Base-by-base conservation (phyloP, 2,888 invertebrate species). In the Caenorhabditis auriculariae region DNA sequence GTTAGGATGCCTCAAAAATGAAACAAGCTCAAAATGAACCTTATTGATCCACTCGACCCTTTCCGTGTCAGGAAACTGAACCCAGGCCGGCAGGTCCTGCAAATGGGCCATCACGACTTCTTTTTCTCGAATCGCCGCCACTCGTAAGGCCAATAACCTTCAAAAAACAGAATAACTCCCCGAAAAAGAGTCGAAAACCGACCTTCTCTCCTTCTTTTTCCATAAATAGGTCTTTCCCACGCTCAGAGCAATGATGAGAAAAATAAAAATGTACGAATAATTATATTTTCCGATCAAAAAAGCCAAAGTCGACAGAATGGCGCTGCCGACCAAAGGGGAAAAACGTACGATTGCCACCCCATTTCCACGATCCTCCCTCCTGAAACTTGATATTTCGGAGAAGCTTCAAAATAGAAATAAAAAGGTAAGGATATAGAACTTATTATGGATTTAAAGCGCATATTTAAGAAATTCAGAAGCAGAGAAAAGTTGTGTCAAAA, bases 21-120 rank as follows among this genome's bases (percentile, higher is more conserved):
- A n/a, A n/a, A n/a, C n/a, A n/a, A n/a, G n/a, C n/a, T n/a, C n/a
- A n/a, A n/a, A n/a, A n/a, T n/a, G n/a, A 19, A 80, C 81, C 59
- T 81, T 80, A 60, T 82, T 82, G 32, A 82, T 60, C 82, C 82
- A 82, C 66, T 82, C 82, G 39, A 81, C 81, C 21, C 82, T 57
- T 54, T 82, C 82, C 4, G 79, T 78, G 56, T 82, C 82, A 5
- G 82, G 82, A 59, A 82, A 82, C 50, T 77, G 77, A 21, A 82
- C 77, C 82, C 82, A 82, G 12, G 78, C 76, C n/a, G 82, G 82
- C 21, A 82, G 66, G 44, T 82, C 81, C 53, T 77, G 69, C 24
- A 75, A 53, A 48, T 73, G 75, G 7, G 76, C 78, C 52, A 76
- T 51, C 15, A 81, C 66, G 2, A 76, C 76, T 54, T 78, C 81